Base-by-base conservation (phyloP, 2,113 vertebrate species). In the Halichoerus grypus region DNA sequence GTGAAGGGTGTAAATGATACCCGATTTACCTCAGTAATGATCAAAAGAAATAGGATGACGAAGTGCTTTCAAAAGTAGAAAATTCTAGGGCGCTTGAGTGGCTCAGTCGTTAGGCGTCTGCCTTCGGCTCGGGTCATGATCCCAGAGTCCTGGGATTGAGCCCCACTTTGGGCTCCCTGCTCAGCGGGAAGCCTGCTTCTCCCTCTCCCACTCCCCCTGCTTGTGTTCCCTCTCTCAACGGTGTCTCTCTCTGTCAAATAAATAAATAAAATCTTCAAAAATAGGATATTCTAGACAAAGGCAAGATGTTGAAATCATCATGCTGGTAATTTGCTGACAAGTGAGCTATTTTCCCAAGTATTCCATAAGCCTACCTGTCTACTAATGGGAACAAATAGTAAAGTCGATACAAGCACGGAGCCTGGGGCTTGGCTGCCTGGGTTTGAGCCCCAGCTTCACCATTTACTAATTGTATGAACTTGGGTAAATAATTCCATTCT, bases 61-160 rank as follows among this genome's bases (percentile, higher is more conserved):
- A 94, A 81, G 76, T 72, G 42, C 63, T 92, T 95, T 97, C 49
- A 80, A 15, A 95, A 55, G 15, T 63, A 88, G 95, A 81, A 21
- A 51, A 65, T 15, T 33, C 63, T 46, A 46, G 46, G 46, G 46
- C 8, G 46, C 46, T 7, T 46, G 46, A 8, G 46, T 46, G 46
- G 46, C 46, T 46, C 46, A 46, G 6, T 46, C 46, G 46, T 46
- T 46, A 46, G 46, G 46, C 46, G 8, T 46, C 46, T 46, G 46
- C 46, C 8, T 46, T 46, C 46, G 46, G 46, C 46, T 46, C 5
- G 46, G 46, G 46, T 46, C 46, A 46, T 46, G 46, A 46, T 46
- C 46, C 46, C 46, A 46, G 7, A 1, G 46, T 46, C 8, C 46
- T 46, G 46, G 46, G 46, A 46, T 46, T 8, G 8, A 46, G 46